A percentile compares a stretch with the other conserved stretches of the same genome.
Evolutionary conservation across 2,888 invertebrate species (phyloP).

Genomic region (Microplitis deprimator): DNA sequence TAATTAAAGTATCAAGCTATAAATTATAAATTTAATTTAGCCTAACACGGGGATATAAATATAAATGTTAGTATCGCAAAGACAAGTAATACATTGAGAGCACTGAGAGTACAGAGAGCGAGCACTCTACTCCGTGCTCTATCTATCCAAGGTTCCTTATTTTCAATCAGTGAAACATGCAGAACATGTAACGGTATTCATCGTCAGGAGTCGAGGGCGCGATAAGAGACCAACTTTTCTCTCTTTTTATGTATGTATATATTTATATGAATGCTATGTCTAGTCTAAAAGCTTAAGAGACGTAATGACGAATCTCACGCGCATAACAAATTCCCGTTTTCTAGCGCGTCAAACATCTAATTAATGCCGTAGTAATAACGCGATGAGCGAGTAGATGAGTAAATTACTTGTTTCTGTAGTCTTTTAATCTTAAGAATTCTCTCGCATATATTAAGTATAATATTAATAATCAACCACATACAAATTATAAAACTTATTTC

Average conservation of each 20-base stretch:
- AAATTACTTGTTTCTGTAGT: conserved; percentile 47
- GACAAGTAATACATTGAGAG: too few species aligned
- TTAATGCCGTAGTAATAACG: conserved; percentile 52
- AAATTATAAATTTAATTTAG: too few species aligned
- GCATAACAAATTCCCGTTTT: conserved; percentile 49
- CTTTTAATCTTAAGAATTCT: conserved; percentile 1
- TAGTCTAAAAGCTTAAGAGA: not conserved
- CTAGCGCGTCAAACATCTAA: conserved; percentile 56
- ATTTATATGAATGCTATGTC: too few species aligned
- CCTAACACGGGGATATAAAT: not conserved
- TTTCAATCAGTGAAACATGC: conserved; percentile 49
- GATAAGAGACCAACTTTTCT: conserved; percentile 20
- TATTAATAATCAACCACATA: too few species aligned
- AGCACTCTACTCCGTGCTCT: too few species aligned
- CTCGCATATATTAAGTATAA: not conserved
- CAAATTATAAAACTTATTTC: too few species aligned
- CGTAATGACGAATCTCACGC: conserved; percentile 43
- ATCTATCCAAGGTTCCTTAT: conserved; percentile 46
- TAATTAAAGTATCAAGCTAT: too few species aligned
- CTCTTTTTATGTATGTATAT: too few species aligned
- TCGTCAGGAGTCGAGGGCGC: conserved; percentile 20
- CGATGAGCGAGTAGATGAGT: conserved; percentile 53
- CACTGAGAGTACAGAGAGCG: too few species aligned
- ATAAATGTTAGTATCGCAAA: not conserved
- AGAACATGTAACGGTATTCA: conserved; percentile 45